Conservation (phyloP, 2,888 invertebrate genomes). For the Diadromus collaris region DNA sequence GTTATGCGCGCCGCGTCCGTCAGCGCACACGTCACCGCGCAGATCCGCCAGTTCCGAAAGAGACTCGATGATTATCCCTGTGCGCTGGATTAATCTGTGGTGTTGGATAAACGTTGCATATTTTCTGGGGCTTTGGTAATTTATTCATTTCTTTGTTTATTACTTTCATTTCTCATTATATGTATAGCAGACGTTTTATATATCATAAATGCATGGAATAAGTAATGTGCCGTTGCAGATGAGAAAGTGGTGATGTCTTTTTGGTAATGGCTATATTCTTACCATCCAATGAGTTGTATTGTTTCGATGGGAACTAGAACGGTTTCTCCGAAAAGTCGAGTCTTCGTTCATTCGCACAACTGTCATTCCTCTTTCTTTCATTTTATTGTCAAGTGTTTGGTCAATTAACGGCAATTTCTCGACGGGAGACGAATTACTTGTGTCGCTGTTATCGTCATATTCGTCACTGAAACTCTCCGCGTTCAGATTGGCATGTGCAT, state of each 20-base stretch:
- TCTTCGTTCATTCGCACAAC: not conserved
- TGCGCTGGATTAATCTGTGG: not conserved
- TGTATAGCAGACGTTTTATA: not conserved
- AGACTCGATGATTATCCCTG: not conserved
- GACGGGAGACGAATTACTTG: constrained; percentile 4
- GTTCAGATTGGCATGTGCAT: not conserved
- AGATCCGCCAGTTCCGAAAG: constrained; percentile 9
- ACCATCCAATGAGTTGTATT: not conserved
- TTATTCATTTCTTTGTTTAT: not conserved
- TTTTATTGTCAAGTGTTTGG: not conserved
- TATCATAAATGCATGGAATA: not conserved
- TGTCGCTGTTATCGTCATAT: constrained; percentile 43
- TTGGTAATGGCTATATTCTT: not conserved
- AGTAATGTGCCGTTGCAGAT: not conserved
- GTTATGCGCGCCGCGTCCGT: constrained; percentile 16
- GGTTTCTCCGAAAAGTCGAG: constrained; percentile 3
- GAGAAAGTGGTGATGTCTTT: not conserved
- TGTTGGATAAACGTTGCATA: not conserved
- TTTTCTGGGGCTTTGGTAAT: not conserved
- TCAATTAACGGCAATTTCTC: constrained; percentile 47
- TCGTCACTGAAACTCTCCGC: constrained; percentile 26
- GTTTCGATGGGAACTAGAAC: constrained; percentile 4
- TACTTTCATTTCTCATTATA: not conserved
- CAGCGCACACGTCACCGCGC: not conserved
- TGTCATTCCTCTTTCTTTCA: not conserved